These are phyloP conservation scores for Eupithecia centaureata DNA, from an alignment of 2,888 invertebrate genomes.

Conservation along the genomic window DNA sequence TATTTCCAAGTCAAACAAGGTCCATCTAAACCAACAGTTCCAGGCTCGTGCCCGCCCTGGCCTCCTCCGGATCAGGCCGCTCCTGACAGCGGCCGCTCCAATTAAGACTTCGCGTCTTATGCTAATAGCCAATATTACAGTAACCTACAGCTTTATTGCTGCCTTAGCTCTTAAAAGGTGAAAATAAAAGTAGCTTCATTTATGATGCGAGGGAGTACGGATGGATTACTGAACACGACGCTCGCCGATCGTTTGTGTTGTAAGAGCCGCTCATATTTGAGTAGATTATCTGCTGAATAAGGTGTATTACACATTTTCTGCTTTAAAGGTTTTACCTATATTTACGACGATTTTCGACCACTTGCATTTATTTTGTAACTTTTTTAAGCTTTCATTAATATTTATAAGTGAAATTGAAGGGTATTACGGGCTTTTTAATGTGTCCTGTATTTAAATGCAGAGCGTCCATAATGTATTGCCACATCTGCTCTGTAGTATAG, in stretches of 20 bases:
- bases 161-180: not conserved
- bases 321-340: not conserved
- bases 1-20: too few relatives aligned
- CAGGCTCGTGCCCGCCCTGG: not conserved
- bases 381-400: not conserved
- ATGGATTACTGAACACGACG: not conserved
- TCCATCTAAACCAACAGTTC: too few relatives aligned
- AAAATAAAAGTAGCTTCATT: not conserved
- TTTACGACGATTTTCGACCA: not conserved
- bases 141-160: conserved; percentile 16
- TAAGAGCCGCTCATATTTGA: not conserved
- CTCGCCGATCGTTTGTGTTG: not conserved
- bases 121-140: conserved; percentile 27
- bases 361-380: not conserved
- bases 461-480: not conserved
- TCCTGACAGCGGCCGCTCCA: conserved; percentile 16
- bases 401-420: not conserved
- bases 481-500: not conserved
- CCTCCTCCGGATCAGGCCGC: conserved; percentile 25
- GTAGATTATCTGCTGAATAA: not conserved
- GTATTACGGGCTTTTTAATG: not conserved
- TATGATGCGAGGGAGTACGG: too few relatives aligned
- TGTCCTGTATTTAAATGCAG: not conserved
- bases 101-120: conserved; percentile 30
- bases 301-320: too few relatives aligned